These are phyloP conservation scores for Drosophila nigrodunni DNA, from an alignment of 1,140 invertebrate genomes.

Conservation along the genomic window DNA sequence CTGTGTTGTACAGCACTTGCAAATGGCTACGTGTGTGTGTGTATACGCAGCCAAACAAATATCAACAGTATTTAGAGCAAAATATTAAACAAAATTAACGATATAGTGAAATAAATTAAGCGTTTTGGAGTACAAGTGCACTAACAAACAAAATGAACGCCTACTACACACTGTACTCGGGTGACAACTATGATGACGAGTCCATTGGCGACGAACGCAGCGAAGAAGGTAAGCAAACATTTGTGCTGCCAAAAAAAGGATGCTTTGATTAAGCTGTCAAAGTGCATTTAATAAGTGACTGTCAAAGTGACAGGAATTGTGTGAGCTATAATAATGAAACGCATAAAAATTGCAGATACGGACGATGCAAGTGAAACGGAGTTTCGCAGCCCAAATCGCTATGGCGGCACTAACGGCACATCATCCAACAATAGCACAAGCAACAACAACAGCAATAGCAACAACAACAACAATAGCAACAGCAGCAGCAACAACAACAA, in stretches of 20 bases:
- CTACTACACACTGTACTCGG: conserved; percentile 62
- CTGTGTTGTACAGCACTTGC: conserved; percentile 29
- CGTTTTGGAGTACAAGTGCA: neutral
- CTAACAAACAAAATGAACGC: conserved; percentile 43
- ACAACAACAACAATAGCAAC: conserved; percentile 56
- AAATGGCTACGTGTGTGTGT: conserved; percentile 32
- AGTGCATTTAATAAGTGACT: conserved; percentile 1
- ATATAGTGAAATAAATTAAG: neutral
- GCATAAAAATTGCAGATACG: conserved; percentile 88
- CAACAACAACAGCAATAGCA: conserved; percentile 52
- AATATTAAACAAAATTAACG: conserved; percentile 21
- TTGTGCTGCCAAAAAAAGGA: neutral
- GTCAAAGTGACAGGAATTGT: neutral
- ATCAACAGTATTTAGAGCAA: conserved; percentile 33
- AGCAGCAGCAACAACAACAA: conserved; percentile 64
- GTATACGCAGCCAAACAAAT: conserved; percentile 24
- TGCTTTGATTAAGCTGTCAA: neutral
- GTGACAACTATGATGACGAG: conserved; percentile 69
- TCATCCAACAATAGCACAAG: conserved; percentile 43
- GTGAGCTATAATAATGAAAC: conserved; percentile 18
- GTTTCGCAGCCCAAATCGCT: conserved; percentile 86
- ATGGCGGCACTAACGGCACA: conserved; percentile 89
- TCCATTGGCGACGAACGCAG: conserved; percentile 74
- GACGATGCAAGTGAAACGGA: conserved; percentile 96
- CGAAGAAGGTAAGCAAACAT: conserved; percentile 62